These are phyloP conservation scores for Parazoanthus swiftii DNA, from an alignment of 92 coral and sea anemone species.

Conservation along the genomic window DNA sequence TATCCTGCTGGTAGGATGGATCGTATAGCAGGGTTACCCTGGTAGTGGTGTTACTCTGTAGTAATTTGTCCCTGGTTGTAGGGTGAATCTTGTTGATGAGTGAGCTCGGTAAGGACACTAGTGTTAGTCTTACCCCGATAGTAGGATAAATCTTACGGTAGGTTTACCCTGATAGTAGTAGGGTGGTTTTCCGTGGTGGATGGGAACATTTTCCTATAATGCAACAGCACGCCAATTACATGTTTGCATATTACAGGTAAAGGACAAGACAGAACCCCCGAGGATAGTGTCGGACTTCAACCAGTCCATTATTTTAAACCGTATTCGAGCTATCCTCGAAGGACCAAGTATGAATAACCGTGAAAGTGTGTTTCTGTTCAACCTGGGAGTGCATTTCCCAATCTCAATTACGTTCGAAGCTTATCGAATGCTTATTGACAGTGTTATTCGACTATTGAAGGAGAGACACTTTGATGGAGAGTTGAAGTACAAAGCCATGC, in stretches of 20 bases:
- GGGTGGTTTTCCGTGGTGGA: neutral
- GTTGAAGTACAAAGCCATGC: slow-evolving; percentile 32
- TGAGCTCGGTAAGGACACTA: neutral
- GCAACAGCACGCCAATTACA: neutral
- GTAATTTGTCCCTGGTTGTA: neutral
- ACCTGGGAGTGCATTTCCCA: slow-evolving; percentile 63
- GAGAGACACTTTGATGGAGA: slow-evolving; percentile 38
- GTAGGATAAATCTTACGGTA: too few relatives aligned
- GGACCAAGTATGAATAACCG: slow-evolving; percentile 48
- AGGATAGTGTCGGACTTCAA: slow-evolving; percentile 53
- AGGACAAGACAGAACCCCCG: slow-evolving; percentile 57
- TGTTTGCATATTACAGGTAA: slow-evolving; percentile 41
- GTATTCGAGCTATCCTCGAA: slow-evolving; percentile 48
- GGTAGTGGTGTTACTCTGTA: neutral
- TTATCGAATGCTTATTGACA: slow-evolving; percentile 48
- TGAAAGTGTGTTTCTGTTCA: slow-evolving; percentile 54
- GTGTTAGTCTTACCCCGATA: neutral
- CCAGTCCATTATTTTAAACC: slow-evolving; percentile 44
- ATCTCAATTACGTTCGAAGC: slow-evolving; percentile 50
- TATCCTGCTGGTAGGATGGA: neutral
- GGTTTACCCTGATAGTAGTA: too few relatives aligned
- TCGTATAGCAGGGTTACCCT: neutral
- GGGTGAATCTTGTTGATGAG: neutral
- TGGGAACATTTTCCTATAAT: neutral
- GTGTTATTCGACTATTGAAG: slow-evolving; percentile 47